A percentile compares a stretch with the other conserved stretches of the same genome.
phyloP scores from a whole-genome alignment of 2,797 vertebrate genomes.

The Mormyrops boulengeri region DNA sequence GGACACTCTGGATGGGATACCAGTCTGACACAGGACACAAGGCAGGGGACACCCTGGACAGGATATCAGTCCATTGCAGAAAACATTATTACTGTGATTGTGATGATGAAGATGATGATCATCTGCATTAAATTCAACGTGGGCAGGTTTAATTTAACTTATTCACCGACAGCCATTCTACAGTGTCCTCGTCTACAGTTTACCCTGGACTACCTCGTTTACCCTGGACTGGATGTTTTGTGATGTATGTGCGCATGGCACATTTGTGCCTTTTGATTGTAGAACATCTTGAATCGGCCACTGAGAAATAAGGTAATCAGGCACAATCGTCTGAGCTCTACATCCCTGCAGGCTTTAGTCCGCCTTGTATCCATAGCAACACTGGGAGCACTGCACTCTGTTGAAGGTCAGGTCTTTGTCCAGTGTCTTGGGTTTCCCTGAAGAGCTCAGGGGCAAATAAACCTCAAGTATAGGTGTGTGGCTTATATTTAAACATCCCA shows the following conservation, averaged over 20 bases:
- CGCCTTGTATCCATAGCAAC: slow-evolving; percentile 17
- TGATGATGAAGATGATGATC: background rate
- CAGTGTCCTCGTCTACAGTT: background rate
- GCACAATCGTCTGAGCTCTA: background rate
- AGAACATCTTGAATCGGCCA: background rate
- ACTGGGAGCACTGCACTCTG: background rate
- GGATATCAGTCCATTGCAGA: background rate
- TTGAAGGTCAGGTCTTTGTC: slow-evolving; percentile 3
- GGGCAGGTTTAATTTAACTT: background rate
- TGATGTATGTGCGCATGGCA: background rate
- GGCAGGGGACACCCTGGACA: no score
- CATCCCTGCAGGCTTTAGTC: background rate
- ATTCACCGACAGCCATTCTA: background rate
- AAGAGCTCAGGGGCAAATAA: background rate
- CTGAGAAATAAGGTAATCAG: background rate
- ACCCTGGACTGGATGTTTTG: background rate
- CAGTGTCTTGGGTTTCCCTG: background rate
- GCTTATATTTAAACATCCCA: background rate
- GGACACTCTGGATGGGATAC: no score
- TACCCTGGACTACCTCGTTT: background rate
- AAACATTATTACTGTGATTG: background rate
- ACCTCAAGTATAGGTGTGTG: background rate
- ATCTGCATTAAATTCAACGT: background rate
- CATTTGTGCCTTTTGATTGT: background rate
- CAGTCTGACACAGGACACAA: no score